Evolutionary conservation across 2,888 invertebrate species (phyloP).

Genomic region (Sinhomidia bicolor): DNA sequence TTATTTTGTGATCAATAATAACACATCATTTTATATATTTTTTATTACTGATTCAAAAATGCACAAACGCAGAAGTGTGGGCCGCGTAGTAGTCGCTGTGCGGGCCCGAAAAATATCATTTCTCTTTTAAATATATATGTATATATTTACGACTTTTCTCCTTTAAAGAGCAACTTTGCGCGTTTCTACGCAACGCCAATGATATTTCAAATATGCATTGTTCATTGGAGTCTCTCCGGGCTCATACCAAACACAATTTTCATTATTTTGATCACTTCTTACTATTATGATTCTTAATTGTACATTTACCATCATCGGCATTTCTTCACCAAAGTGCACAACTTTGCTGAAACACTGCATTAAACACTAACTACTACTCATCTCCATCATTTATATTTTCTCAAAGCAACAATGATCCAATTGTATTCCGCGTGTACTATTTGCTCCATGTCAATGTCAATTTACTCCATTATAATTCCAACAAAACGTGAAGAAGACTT

Average conservation of each 20-base stretch:
- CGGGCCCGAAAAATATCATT: slow-evolving; percentile 57
- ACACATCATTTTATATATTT: slow-evolving; percentile 57
- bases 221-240: slow-evolving; percentile 66
- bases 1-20: slow-evolving; percentile 40
- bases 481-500: not conserved
- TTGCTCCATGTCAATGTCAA: slow-evolving; percentile 42
- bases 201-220: slow-evolving; percentile 65
- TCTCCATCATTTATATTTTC: slow-evolving; percentile 21
- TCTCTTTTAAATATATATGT: slow-evolving; percentile 17
- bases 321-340: slow-evolving; percentile 55
- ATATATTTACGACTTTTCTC: not conserved
- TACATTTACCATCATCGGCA: slow-evolving; percentile 15
- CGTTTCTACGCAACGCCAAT: slow-evolving; percentile 56
- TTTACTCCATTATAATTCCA: slow-evolving; percentile 8
- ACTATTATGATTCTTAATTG: no score
- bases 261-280: slow-evolving; percentile 27
- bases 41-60: slow-evolving; percentile 48
- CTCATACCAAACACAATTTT: slow-evolving; percentile 57
- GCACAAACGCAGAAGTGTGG: slow-evolving; percentile 59
- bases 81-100: slow-evolving; percentile 21
- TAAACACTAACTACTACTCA: not conserved
- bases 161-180: not conserved
- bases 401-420: not conserved
- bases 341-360: no score
- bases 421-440: not conserved